A percentile compares a stretch with the other conserved stretches of the same genome.
Evolutionary conservation across 1,140 invertebrate species (phyloP).

Genomic region (Drosophila teissieri): DNA sequence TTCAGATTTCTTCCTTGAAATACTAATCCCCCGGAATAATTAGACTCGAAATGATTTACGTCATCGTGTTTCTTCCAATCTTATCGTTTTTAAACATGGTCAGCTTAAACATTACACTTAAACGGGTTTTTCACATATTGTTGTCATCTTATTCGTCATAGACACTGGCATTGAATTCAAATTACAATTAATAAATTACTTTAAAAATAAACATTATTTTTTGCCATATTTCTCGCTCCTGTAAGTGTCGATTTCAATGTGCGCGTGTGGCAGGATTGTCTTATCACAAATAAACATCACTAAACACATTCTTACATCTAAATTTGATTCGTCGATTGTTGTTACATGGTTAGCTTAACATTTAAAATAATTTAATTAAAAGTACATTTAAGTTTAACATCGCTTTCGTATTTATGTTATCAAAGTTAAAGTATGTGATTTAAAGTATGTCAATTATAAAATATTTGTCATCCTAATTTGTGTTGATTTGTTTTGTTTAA

Average conservation of each 20-base stretch:
- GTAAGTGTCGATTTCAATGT: slow-evolving; percentile 2
- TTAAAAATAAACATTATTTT: slow-evolving; percentile 35
- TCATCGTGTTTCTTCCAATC: slow-evolving; percentile 11
- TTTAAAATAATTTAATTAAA: slow-evolving; percentile 78
- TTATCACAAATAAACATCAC: slow-evolving; percentile 79
- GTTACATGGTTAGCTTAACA: slow-evolving; percentile 48
- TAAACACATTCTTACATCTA: slow-evolving; percentile 28
- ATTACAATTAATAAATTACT: slow-evolving; percentile 48
- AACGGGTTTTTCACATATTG: slow-evolving; percentile 37
- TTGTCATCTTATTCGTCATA: slow-evolving; percentile 45
- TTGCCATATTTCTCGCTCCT: slow-evolving; percentile 11
- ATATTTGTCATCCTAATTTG: slow-evolving; percentile 39
- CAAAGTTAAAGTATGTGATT: slow-evolving; percentile 50
- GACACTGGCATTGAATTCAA: slow-evolving; percentile 74
- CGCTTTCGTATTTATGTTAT: slow-evolving; percentile 12
- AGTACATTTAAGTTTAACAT: slow-evolving; percentile 50
- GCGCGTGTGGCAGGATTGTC: slow-evolving; percentile 60
- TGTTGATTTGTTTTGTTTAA: slow-evolving; percentile 49
- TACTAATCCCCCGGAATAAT: background rate
- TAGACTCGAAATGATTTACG: background rate
- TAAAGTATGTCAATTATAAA: slow-evolving; percentile 45
- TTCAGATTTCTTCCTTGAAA: background rate
- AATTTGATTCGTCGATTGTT: slow-evolving; percentile 25
- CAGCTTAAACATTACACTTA: slow-evolving; percentile 55
- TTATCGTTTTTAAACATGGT: slow-evolving; percentile 46